Base-by-base conservation (phyloP, 1,140 invertebrate genomes). In the Rhopalosiphum maidis region DNA sequence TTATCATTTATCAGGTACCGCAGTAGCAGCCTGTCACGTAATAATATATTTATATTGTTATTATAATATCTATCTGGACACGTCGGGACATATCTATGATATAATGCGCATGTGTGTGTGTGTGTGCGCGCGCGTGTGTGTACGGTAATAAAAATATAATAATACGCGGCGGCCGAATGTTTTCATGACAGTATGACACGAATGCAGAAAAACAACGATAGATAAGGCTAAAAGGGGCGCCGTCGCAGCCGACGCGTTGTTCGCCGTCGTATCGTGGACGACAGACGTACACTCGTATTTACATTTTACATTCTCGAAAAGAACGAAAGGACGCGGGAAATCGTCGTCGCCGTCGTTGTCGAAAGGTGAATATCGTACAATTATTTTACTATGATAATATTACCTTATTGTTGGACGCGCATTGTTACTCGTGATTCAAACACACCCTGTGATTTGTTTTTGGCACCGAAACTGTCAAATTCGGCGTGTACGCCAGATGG, bases 141-240 rank as follows among this genome's bases (percentile, higher is more conserved):
- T 37, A 41, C 22, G 37, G 83, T 41, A 85, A 41, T 89, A 54
- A 35, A 11, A 46, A 51, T n/a, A 25, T 90, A 83, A 35, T 82
- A 48, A 85, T 85, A 85, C 46, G 46, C 87, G 51, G 46, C 91
- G 82, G 15, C 23, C 82, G 48, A 93, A 93, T 86, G 48, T 85
- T 85, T 85, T 86, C 43, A 43, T 30, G 41, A 43, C 85, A 86
- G 41, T 35, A 51, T 93, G 91, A 93, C 91, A 93, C 91, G 91
- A 93, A 93, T 43, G 48, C 91, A 93, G 91, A 93, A 93, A 86
- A 55, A 83, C 91, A 37, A 90, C 89, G 89, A 90, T 90, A 93
- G 91, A 93, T 93, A 93, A 92, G 91, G 46, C 30, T 5, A 60
- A 9, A 60, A 68, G 60, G 60, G 60, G 43, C 90, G 55, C 90